Conservation (phyloP, 2,888 invertebrate genomes). For the Luffia ferchaultella region DNA sequence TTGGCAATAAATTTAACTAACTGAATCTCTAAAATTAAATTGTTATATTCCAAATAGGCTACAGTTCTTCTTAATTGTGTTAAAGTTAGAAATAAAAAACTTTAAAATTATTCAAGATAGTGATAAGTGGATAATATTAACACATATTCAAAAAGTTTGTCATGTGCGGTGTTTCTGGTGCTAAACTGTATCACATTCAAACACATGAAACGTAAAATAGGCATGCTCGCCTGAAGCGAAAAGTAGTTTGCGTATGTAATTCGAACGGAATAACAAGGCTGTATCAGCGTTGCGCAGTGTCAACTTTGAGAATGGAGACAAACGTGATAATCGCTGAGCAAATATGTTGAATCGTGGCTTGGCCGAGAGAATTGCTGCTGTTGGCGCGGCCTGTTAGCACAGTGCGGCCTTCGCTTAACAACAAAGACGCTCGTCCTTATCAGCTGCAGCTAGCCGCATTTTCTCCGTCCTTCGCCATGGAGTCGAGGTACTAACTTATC, state of each 20-base stretch:
- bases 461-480: conserved; percentile 32
- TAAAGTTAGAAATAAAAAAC: too few relatives aligned
- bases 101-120: too few relatives aligned
- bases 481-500: conserved; percentile 33
- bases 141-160: neutral
- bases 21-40: too few relatives aligned
- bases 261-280: conserved; percentile 38
- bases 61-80: too few relatives aligned
- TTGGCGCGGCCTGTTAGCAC: conserved; percentile 38
- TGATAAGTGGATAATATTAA: neutral
- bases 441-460: conserved; percentile 21
- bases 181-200: neutral
- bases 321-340: conserved; percentile 53
- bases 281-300: conserved; percentile 56
- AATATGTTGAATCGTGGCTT: conserved; percentile 44
- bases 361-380: neutral
- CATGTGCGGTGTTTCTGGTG: neutral
- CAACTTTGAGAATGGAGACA: conserved; percentile 49
- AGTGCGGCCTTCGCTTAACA: conserved; percentile 29
- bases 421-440: conserved; percentile 30
- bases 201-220: neutral
- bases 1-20: too few relatives aligned
- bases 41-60: too few relatives aligned
- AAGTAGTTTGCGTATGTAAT: conserved; percentile 36
- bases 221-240: neutral